Percentiles rank a stretch among this genome's conserved stretches.
Conservation (phyloP, 2,888 invertebrate genomes). For the Nomada lathburiana region DNA sequence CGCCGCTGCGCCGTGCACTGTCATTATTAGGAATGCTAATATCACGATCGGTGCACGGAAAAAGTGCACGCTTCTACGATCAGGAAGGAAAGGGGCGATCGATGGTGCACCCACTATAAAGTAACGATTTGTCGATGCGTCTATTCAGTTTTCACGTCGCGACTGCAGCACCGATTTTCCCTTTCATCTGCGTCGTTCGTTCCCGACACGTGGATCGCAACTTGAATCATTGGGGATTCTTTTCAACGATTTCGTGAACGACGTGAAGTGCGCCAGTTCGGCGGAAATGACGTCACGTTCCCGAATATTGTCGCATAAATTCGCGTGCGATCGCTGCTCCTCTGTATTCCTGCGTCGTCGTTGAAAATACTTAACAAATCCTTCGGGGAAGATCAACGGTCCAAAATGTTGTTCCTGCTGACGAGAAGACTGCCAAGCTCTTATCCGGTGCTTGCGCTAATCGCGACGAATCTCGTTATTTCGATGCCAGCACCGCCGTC, state of each 20-base stretch:
- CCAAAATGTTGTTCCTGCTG: constrained; percentile 39
- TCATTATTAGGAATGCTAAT: constrained; percentile 65
- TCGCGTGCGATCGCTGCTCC: constrained; percentile 15
- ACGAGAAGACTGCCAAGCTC: constrained; percentile 26
- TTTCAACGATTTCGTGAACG: not conserved
- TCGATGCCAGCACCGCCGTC: constrained; percentile 52
- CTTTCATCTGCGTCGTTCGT: not conserved
- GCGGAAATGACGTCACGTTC: constrained; percentile 14
- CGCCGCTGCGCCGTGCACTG: constrained; percentile 38
- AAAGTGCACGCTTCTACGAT: constrained; percentile 64
- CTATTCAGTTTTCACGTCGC: constrained; percentile 55
- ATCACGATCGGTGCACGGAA: constrained; percentile 61
- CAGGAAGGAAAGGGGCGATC: constrained; percentile 69
- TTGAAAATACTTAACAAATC: no score
- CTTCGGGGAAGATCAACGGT: not conserved
- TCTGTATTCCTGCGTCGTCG: not conserved
- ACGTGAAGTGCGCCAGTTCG: not conserved
- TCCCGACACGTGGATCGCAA: not conserved
- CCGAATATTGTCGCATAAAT: not conserved
- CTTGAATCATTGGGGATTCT: not conserved
- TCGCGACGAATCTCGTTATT: constrained; percentile 38
- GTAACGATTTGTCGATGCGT: constrained; percentile 55
- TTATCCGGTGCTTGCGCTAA: constrained; percentile 41
- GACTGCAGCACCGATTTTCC: constrained; percentile 21
- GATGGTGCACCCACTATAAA: constrained; percentile 74